These are phyloP conservation scores for Panthera leo DNA, from an alignment of 2,113 vertebrate species.

Conservation along the genomic window DNA sequence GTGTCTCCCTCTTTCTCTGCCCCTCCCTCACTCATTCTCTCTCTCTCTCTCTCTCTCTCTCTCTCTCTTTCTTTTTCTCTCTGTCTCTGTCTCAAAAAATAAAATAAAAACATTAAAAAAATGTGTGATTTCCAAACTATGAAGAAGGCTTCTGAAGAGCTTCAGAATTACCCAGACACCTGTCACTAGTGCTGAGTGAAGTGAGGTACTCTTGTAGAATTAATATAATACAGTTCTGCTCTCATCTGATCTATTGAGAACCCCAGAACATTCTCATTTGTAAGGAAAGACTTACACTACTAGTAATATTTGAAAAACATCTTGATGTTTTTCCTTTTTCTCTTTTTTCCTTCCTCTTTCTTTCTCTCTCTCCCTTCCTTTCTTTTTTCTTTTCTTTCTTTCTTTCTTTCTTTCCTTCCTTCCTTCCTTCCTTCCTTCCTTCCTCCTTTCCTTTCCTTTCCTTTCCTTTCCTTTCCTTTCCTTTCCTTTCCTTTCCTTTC, in stretches of 20 bases:
- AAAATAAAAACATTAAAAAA: background rate
- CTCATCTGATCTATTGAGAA: background rate
- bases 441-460: too few species aligned
- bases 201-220: background rate
- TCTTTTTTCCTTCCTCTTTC: background rate
- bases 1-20: too few species aligned
- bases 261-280: background rate
- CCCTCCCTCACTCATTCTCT: too few species aligned
- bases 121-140: background rate
- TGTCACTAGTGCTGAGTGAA: background rate
- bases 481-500: too few species aligned
- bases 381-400: background rate
- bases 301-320: background rate
- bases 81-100: too few species aligned
- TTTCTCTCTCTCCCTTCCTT: background rate
- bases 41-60: too few species aligned
- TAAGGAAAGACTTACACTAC: background rate
- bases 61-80: too few species aligned
- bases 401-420: too few species aligned
- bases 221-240: background rate
- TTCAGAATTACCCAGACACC: background rate
- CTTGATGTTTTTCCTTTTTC: background rate
- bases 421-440: too few species aligned
- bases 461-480: too few species aligned
- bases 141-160: background rate